phyloP scores from a whole-genome alignment of 2,888 invertebrate species.

The Listrodromus nycthemerus region DNA sequence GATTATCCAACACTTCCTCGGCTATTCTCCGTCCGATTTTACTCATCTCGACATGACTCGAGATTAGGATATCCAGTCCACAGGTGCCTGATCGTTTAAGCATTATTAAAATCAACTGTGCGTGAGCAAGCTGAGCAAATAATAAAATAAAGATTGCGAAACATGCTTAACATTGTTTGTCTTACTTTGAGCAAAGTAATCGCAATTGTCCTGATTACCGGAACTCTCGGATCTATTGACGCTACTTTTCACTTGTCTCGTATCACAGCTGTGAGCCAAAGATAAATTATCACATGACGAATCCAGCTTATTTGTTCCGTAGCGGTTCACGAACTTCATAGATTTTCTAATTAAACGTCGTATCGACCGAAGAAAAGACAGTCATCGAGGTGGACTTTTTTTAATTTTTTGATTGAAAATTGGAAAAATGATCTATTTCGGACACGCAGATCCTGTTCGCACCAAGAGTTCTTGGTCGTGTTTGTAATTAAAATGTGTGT shows the following conservation, averaged over 20 bases:
- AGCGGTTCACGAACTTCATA: too few species aligned
- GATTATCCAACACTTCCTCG: constrained; percentile 90
- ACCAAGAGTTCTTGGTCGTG: too few species aligned
- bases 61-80: constrained; percentile 89
- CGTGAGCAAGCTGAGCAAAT: constrained; percentile 9
- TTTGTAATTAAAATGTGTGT: too few species aligned
- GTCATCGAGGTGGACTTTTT: too few species aligned
- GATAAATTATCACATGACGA: neutral
- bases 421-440: too few species aligned
- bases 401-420: too few species aligned
- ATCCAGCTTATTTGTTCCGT: neutral
- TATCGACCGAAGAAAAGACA: too few species aligned
- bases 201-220: constrained; percentile 85
- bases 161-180: constrained; percentile 36
- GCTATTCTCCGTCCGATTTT: constrained; percentile 94
- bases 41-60: constrained; percentile 92
- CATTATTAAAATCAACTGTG: neutral
- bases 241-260: constrained; percentile 85
- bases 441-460: too few species aligned
- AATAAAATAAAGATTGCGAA: constrained; percentile 22
- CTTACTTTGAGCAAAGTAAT: constrained; percentile 87
- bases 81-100: constrained; percentile 84
- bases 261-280: constrained; percentile 84
- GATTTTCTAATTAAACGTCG: too few species aligned
- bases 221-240: constrained; percentile 84